phyloP scores from a whole-genome alignment of 2,888 invertebrate species.

The Muscina levida region DNA sequence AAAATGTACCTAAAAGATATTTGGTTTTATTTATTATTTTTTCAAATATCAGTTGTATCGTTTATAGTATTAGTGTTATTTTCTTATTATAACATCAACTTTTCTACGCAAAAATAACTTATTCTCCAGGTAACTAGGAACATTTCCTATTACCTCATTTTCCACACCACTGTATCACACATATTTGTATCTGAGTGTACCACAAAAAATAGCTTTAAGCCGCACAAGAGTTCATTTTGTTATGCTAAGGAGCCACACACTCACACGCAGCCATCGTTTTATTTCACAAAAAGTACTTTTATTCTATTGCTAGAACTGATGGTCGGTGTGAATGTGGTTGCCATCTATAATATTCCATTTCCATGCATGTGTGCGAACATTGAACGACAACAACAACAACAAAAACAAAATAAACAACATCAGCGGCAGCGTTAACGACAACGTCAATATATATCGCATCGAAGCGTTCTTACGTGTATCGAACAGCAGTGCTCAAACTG shows the following conservation, averaged over 20 bases:
- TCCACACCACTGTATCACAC: background rate
- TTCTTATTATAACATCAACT: too few species aligned
- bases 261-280: background rate
- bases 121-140: too few species aligned
- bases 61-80: too few species aligned
- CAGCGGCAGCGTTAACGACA: background rate
- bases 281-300: too few species aligned
- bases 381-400: slow-evolving; percentile 10
- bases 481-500: too few species aligned
- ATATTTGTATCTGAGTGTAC: background rate
- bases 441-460: background rate
- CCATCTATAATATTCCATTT: slow-evolving; percentile 25
- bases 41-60: too few species aligned
- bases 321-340: background rate
- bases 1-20: too few species aligned
- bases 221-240: slow-evolving; percentile 30
- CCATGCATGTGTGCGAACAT: background rate
- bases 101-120: too few species aligned
- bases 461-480: too few species aligned
- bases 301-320: too few species aligned
- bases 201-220: slow-evolving; percentile 51
- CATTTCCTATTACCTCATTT: background rate
- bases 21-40: too few species aligned
- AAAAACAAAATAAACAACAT: slow-evolving; percentile 18
- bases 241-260: slow-evolving; percentile 36